Evolutionary conservation across 2,888 invertebrate species (phyloP), one percentile per base, ranked within the genome.

Genomic region (Idaea biselata): DNA sequence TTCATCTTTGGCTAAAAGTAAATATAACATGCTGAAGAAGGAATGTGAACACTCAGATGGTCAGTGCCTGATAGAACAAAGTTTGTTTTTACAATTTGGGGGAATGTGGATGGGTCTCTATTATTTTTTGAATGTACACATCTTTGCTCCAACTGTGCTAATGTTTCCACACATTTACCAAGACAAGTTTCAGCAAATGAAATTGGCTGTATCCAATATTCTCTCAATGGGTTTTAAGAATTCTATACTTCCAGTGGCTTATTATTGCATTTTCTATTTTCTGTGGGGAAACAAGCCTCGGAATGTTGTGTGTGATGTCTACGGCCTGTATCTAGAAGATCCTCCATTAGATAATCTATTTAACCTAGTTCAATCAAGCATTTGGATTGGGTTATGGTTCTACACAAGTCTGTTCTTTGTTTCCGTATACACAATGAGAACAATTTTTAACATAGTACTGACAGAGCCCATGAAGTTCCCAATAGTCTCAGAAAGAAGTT

Each of bases 81-180:
- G 94, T 71, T 91, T 95, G 58, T 96, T 95, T 76, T 79, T 97
- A 32, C 87, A 96, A 58, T 87, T 95, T 67, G 94, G 94, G 66
- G 96, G 96, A 16, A 87, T 95, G 71, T 95, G 95, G 93, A 94
- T 94, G 70, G 96, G 96, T 44, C 72, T 93, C 55, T 90, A 86
- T 70, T 93, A 94, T 73, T 95, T 95, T 71, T 67, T 94, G 1
- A 94, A 92, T 73, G 89, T 93, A 11, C 94, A 94, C 71, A 86
- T 94, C 55, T 89, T 93, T 59, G 93, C 93, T 18, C 81, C 87
- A 11, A 92, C 93, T 67, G 88, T 93, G 68, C 86, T 96, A 0
- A 87, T 93, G 31, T 97, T 96, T 79, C 94, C 96, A 8, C 94
- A 95, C n/a, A 93, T 96, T 16, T 95, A 95, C 67, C 95, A 95